Percentiles rank a stretch among this genome's conserved stretches.
phyloP scores from a whole-genome alignment of 37 sponge, comb jelly and placozoan genomes.

The Trichoplax adhaerens region DNA sequence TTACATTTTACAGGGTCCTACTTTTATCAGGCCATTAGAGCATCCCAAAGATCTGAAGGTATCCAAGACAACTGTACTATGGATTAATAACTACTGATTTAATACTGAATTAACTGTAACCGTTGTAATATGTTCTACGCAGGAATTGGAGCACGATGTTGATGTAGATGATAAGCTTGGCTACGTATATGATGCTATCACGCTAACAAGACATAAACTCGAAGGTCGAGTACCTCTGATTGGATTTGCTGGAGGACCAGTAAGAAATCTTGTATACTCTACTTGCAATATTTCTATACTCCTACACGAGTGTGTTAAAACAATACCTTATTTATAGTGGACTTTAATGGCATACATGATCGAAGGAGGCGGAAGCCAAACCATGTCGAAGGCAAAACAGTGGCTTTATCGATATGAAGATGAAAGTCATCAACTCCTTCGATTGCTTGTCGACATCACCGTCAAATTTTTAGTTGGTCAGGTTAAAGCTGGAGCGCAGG shows the following conservation, averaged over 20 bases:
- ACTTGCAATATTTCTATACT: not conserved
- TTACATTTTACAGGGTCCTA: conserved; percentile 32
- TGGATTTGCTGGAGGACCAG: conserved; percentile 94
- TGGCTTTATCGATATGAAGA: conserved; percentile 81
- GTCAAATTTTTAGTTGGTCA: conserved; percentile 8
- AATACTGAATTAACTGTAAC: too few species aligned
- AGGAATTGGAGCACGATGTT: too few species aligned
- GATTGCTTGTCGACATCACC: conserved; percentile 42
- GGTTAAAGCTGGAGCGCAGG: conserved; percentile 69
- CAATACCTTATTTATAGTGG: conserved; percentile 37
- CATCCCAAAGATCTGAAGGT: conserved; percentile 42
- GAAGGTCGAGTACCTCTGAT: conserved; percentile 92
- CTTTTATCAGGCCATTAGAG: conserved; percentile 47
- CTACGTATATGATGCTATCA: conserved; percentile 78
- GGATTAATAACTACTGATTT: too few species aligned
- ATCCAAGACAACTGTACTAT: too few species aligned
- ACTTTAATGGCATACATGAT: conserved; percentile 98
- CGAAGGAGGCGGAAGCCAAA: conserved; percentile 91
- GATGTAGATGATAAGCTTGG: conserved; percentile 12
- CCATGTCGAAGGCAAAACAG: conserved; percentile 76
- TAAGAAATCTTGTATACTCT: conserved; percentile 9
- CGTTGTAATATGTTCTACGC: too few species aligned
- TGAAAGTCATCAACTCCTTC: conserved; percentile 56
- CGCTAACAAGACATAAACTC: conserved; percentile 63
- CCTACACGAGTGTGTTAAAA: not conserved